Evolutionary conservation across 2,888 invertebrate species (phyloP), one percentile per base, ranked within the genome.

Genomic region (Eupithecia subumbrata): DNA sequence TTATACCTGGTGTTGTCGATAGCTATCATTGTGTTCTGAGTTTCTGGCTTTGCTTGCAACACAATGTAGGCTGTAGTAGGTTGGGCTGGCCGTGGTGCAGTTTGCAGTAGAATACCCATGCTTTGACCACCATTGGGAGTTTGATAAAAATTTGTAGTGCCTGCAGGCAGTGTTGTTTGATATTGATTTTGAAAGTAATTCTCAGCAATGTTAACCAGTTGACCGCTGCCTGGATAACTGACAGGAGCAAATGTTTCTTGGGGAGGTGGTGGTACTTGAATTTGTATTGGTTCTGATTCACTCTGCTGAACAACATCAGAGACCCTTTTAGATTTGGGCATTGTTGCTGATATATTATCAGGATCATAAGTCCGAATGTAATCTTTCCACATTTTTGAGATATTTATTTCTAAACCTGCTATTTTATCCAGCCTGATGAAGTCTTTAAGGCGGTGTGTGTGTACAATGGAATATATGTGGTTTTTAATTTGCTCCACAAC

Each of bases 301-400:
- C 67, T 76, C 25, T 76, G 86, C 63, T 88, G 79, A 1, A 86
- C 81, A 60, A 89, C 81, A 74, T 95, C 94, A 75, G 87, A 84
- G 75, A 85, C 90, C 73, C 94, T 87, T 81, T 95, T 95, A 48
- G 95, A 94, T 83, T 95, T 95, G 40, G 93, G 92, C 90, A 94
- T 89, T 74, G 94, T 95, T 60, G 94, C 92, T 76, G 90, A 88
- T 79, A 95, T 92, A 81, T 95, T 95, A 48, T 95, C 93, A 56
- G 95, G 95, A 82, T 95, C 95, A 90, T 92, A 95, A 8, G 92
- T 90, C 81, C 95, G 94, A n/a, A 95, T 94, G 77, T 95, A 95
- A 82, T 95, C 95, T 83, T 95, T 95, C 95, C 95, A 95, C 95
- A 95, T 95, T 85, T 95, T 95, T 4, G 95, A 95, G 79, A 95